Evolutionary conservation across 2,113 vertebrate genomes (phyloP), one percentile per base, ranked within the genome.

Genomic region (Datnioides undecimradiatus): DNA sequence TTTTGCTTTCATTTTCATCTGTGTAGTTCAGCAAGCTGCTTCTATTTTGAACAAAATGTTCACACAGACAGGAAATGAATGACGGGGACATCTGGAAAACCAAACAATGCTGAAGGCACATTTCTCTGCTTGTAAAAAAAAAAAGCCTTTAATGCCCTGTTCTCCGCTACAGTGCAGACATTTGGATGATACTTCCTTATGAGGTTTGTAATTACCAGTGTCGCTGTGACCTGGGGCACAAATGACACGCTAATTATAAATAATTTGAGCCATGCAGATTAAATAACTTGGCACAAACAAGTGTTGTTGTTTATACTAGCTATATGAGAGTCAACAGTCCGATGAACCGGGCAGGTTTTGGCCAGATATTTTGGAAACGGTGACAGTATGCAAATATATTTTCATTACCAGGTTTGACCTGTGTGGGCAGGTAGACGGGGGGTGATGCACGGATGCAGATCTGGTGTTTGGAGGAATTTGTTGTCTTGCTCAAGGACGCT

Each of bases 191-290:
- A 12, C 55, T 65, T 71, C 65, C 57, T 79, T 80, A 73, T 3
- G 31, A 71, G 66, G 69, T 76, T 76, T 83, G 51, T 88, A 88
- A 92, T 90, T 79, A 85, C 48, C 49, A 49, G 27, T 70, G 82
- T 79, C 0, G 5, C 82, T 12, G 62, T 79, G 83, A 87, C 91
- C 86, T 8, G 73, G 65, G 75, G 78, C 86, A 68, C 65, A 78
- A 83, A 76, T 65, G 72, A 86, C 86, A 73, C 4, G 45, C 48
- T 87, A 88, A 90, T 89, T 82, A 88, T 83, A 76, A 90, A 85
- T 88, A 88, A 90, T 82, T 91, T 80, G 79, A 52, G 80, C 70
- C 41, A 19, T 41, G 62, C 76, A 67, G 63, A 68, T 82, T 80
- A 66, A 76, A 78, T 79, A 72, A 68, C 41, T 86, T 67, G 69